Evolutionary conservation across 1,140 invertebrate species (phyloP).

Genomic region (Microplitis demolitor): DNA sequence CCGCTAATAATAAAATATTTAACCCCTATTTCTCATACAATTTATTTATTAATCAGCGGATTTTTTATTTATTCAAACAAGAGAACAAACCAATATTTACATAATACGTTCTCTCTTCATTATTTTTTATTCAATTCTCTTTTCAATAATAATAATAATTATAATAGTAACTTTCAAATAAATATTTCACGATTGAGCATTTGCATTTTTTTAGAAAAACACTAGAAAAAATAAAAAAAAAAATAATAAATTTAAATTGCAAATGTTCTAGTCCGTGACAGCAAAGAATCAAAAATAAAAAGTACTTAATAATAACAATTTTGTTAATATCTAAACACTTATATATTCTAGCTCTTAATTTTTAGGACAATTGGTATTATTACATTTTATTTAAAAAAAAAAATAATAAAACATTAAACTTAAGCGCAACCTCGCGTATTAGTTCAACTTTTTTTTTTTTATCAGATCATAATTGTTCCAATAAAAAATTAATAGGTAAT

Average conservation of each 20-base stretch:
- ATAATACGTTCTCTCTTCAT: constrained; percentile 41
- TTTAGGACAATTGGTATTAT: constrained; percentile 42
- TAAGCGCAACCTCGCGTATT: background rate
- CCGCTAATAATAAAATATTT: background rate
- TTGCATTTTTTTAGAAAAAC: constrained; percentile 23
- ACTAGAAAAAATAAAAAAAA: constrained; percentile 3
- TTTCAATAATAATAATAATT: constrained; percentile 7
- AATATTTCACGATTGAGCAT: constrained; percentile 2
- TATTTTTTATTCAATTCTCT: background rate
- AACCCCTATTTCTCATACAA: background rate
- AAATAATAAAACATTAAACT: constrained; percentile 37
- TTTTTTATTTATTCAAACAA: constrained; percentile 27
- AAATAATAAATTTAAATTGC: background rate
- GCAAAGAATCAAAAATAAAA: constrained; percentile 28
- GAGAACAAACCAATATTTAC: constrained; percentile 51
- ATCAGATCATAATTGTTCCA: constrained; percentile 22
- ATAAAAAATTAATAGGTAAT: constrained; percentile 16
- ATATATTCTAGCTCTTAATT: constrained; percentile 38
- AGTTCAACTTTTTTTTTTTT: background rate
- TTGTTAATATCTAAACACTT: constrained; percentile 45
- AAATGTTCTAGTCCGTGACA: background rate
- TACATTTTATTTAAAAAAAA: constrained; percentile 45
- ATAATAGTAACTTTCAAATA: constrained; percentile 11
- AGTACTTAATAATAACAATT: constrained; percentile 34
- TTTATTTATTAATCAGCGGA: background rate